Conservation (phyloP, 2,888 invertebrate species). For the Catocala fraxini region DNA sequence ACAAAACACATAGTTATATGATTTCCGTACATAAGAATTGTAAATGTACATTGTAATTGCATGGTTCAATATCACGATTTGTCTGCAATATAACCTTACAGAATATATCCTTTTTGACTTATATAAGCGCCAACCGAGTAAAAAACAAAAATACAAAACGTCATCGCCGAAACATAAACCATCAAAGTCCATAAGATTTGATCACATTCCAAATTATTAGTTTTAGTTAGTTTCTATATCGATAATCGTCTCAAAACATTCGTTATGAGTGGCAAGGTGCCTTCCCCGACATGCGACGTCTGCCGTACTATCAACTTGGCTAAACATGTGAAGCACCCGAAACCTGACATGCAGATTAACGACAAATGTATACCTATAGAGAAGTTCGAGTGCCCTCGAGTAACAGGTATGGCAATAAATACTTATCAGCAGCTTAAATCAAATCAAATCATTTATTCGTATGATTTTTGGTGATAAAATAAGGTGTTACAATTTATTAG, state of each 20-base stretch:
- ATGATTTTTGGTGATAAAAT: too few species aligned
- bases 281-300: constrained; percentile 69
- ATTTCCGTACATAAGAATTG: too few species aligned
- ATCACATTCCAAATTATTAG: constrained; percentile 16
- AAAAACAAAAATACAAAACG: constrained; percentile 1
- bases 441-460: too few species aligned
- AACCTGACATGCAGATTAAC: constrained; percentile 78
- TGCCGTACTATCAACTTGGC: constrained; percentile 82
- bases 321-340: constrained; percentile 64
- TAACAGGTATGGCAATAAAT: constrained; percentile 57
- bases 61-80: too few species aligned
- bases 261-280: constrained; percentile 48
- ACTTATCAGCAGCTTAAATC: too few species aligned
- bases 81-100: too few species aligned
- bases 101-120: too few species aligned
- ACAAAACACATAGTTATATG: too few species aligned
- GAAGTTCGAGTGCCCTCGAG: constrained; percentile 62
- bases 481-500: too few species aligned
- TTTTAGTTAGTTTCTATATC: not conserved
- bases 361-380: constrained; percentile 71
- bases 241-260: not conserved
- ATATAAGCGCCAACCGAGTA: not conserved
- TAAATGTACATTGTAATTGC: too few species aligned
- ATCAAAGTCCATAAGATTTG: constrained; percentile 26
- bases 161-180: constrained; percentile 20